Conservation (phyloP, 2,797 vertebrate species). For the Pseudochromis fuscus region DNA sequence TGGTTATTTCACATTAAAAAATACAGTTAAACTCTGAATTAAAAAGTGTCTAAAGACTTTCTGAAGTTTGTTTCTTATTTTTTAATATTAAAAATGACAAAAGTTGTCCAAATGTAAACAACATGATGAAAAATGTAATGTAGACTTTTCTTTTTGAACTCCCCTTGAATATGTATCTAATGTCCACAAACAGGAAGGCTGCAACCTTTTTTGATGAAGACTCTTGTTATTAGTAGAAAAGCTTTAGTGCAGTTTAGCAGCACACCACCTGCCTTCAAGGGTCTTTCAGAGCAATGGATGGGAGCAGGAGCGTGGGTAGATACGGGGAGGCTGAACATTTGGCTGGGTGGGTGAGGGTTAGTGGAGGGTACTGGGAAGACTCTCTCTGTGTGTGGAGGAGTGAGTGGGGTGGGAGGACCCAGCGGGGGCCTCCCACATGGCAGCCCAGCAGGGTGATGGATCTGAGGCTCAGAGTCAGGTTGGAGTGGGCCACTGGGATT, state of each 20-base stretch:
- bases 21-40: too few relatives aligned
- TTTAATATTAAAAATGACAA: background rate
- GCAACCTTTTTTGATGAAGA: slow-evolving; percentile 41
- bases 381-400: slow-evolving; percentile 23
- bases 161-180: background rate
- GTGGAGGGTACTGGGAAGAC: slow-evolving; percentile 24
- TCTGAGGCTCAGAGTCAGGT: slow-evolving; percentile 37
- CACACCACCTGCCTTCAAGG: slow-evolving; percentile 73
- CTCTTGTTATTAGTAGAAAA: slow-evolving; percentile 13
- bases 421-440: slow-evolving; percentile 55
- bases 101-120: background rate
- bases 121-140: background rate
- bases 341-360: slow-evolving; percentile 30
- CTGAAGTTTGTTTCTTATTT: background rate
- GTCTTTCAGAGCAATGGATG: slow-evolving; percentile 42
- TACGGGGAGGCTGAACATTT: slow-evolving; percentile 40
- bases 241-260: slow-evolving; percentile 15
- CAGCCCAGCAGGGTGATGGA: slow-evolving; percentile 32
- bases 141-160: background rate
- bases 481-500: slow-evolving; percentile 51
- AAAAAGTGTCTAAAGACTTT: background rate
- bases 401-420: slow-evolving; percentile 32
- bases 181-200: slow-evolving; percentile 8
- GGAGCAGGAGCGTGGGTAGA: slow-evolving; percentile 30
- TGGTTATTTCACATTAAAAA: too few relatives aligned